Evolutionary conservation across 2,888 invertebrate genomes (phyloP), one percentile per base, ranked within the genome.

Genomic region (Conomelus anceps): DNA sequence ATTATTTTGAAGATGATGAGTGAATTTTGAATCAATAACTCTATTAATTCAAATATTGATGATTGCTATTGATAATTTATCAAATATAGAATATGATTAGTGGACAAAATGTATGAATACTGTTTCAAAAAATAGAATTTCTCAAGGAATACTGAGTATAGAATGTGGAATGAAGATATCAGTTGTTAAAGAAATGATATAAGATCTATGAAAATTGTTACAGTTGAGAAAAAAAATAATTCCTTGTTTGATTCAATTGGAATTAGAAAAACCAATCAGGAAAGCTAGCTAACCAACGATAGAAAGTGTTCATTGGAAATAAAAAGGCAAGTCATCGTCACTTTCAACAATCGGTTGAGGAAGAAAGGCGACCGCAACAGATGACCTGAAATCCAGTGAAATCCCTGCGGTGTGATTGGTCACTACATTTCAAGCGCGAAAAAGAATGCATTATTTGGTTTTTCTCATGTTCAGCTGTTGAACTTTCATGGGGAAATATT

Each of bases 261-360:
- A 86, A 86, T 26, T 86, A 86, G 86, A 86, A 86, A 86, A 86
- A 86, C 86, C 86, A 86, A 86, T 86, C 86, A 86, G 29, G 86
- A 86, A 63, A 63, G 63, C 63, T 20, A 63, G n/a, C 63, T 63
- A 63, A 63, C 63, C 63, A 63, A 63, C 63, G 63, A 63, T 63
- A 63, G 63, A 63, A 63, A 63, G 63, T 63, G 63, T 63, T 63
- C 63, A 63, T 63, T 63, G 63, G n/a, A 63, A 63, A 63, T 63
- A 63, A 63, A 63, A 26, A 13, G n/a, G 86, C 24, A 0, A 86
- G 23, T 86, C 86, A 86, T 63, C 63, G 63, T 63, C n/a, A 63
- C 63, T 63, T 63, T 63, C 63, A 63, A 63, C 63, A n/a, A 13
- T n/a, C n/a, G 20, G n/a, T n/a, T 20, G 63, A 63, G 63, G 85